phyloP scores from a whole-genome alignment of 2,113 vertebrate genomes.

The Azemiops feae region DNA sequence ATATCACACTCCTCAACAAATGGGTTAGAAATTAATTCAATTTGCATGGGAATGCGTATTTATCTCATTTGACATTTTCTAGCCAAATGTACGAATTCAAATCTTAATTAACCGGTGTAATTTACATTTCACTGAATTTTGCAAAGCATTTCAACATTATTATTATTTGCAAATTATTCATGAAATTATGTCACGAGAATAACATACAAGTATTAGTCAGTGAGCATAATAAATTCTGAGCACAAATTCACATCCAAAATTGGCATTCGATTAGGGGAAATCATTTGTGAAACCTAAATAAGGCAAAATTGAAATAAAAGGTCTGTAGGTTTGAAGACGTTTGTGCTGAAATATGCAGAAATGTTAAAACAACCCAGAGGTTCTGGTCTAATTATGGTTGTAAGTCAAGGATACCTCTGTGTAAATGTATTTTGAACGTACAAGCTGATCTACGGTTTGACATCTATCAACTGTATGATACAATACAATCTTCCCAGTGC shows the following conservation, averaged over 20 bases:
- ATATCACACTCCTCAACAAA: neutral
- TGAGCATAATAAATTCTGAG: neutral
- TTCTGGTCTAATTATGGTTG: too few relatives aligned
- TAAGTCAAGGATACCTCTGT: neutral
- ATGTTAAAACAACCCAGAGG: neutral
- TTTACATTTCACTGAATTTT: neutral
- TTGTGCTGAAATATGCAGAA: neutral
- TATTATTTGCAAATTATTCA: neutral
- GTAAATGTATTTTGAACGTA: neutral
- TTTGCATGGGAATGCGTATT: neutral
- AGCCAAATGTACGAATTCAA: neutral
- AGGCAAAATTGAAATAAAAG: neutral
- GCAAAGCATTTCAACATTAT: neutral
- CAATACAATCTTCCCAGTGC: neutral
- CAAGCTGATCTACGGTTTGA: neutral
- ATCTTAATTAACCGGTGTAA: neutral
- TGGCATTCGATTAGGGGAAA: neutral
- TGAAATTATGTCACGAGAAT: neutral
- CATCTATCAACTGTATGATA: neutral
- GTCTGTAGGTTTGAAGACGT: neutral
- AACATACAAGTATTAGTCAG: neutral
- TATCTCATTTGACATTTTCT: neutral
- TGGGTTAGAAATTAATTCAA: neutral
- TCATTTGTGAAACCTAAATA: neutral
- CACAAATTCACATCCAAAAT: neutral